These are phyloP conservation scores for Lithophane semibrunnea DNA, from an alignment of 2,888 invertebrate genomes.

Conservation along the genomic window DNA sequence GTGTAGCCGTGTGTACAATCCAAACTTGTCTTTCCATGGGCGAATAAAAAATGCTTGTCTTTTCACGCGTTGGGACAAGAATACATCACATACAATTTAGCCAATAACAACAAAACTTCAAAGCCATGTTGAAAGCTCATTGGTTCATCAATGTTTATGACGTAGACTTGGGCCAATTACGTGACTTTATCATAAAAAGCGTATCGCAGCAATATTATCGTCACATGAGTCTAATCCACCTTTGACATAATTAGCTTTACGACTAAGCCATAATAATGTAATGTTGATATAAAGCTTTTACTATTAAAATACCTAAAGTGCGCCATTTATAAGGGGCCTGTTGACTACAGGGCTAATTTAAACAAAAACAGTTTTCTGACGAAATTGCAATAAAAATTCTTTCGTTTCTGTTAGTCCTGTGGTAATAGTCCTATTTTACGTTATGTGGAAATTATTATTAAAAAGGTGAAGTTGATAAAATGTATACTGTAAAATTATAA, in stretches of 20 bases:
- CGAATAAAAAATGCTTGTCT: neutral
- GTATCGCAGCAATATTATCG: conserved; percentile 24
- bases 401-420: conserved; percentile 32
- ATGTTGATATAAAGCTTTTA: conserved; percentile 53
- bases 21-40: neutral
- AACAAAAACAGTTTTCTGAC: conserved; percentile 6
- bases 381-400: conserved; percentile 30
- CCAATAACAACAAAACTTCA: neutral
- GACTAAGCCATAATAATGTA: conserved; percentile 68
- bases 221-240: conserved; percentile 46
- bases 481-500: conserved; percentile 60
- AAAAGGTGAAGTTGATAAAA: conserved; percentile 33
- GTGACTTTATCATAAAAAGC: conserved; percentile 6
- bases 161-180: conserved; percentile 15
- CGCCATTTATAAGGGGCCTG: conserved; percentile 29
- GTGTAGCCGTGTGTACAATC: no score
- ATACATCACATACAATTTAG: neutral
- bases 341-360: conserved; percentile 33
- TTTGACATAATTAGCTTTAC: conserved; percentile 64
- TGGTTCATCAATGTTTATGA: conserved; percentile 20
- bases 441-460: conserved; percentile 35
- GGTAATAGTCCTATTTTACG: conserved; percentile 11
- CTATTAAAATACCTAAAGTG: conserved; percentile 43
- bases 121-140: conserved; percentile 10
- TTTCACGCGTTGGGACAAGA: neutral